phyloP scores from a whole-genome alignment of 64 coral and sea anemone species.

The Catalaphyllia jardinei region DNA sequence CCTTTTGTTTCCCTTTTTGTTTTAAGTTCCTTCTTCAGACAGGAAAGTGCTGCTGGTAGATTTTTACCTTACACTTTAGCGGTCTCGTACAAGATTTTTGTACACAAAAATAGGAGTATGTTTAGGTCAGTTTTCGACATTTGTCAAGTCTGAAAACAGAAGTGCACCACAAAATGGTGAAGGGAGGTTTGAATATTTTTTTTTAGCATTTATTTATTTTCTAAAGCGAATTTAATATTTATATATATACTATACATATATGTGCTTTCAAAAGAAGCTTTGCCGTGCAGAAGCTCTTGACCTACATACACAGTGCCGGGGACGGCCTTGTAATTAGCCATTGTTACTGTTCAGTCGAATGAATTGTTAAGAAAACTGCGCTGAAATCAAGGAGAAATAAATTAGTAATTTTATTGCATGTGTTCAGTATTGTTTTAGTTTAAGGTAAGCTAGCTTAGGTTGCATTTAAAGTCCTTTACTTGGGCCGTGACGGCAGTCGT shows the following conservation, averaged over 20 bases:
- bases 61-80: too few species aligned
- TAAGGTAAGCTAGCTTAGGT: too few species aligned
- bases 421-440: neutral
- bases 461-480: too few species aligned
- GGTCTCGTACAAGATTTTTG: too few species aligned
- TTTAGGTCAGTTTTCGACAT: neutral
- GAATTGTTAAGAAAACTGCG: conserved; percentile 6
- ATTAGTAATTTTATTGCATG: neutral
- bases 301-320: neutral
- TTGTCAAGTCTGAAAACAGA: neutral
- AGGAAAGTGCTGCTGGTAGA: too few species aligned
- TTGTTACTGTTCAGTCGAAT: neutral
- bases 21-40: too few species aligned
- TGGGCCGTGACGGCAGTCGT: too few species aligned
- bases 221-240: conserved; percentile 48
- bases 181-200: conserved; percentile 6
- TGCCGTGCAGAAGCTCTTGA: neutral
- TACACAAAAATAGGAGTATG: neutral
- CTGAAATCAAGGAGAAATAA: conserved; percentile 16
- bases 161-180: neutral
- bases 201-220: conserved; percentile 39
- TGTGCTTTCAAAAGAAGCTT: conserved; percentile 11
- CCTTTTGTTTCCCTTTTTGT: too few species aligned
- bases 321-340: neutral
- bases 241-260: conserved; percentile 18